A percentile compares a stretch with the other conserved stretches of the same genome.
Evolutionary conservation across 2,888 invertebrate genomes (phyloP).

Genomic region (Heterodera filipjevi): DNA sequence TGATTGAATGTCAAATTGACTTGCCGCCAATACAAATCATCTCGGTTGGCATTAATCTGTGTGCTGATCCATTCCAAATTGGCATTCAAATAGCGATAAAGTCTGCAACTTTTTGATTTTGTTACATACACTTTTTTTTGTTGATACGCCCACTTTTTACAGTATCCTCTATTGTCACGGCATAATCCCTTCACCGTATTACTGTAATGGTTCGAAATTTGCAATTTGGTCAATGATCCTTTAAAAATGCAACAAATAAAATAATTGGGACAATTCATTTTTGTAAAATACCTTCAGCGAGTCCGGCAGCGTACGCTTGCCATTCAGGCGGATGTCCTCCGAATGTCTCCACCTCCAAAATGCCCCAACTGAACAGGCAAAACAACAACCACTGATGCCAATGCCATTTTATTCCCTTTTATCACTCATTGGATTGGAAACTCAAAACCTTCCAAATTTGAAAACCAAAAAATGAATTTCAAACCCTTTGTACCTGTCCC

Average conservation of each 20-base stretch:
- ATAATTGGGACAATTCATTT: not conserved
- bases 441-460: too few relatives aligned
- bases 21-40: constrained; percentile 42
- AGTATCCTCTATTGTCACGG: constrained; percentile 49
- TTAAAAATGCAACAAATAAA: constrained; percentile 20
- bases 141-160: constrained; percentile 44
- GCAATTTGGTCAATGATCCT: constrained; percentile 59
- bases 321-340: constrained; percentile 47
- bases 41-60: constrained; percentile 46
- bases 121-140: not conserved
- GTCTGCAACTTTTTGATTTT: not conserved
- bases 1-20: constrained; percentile 57
- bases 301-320: constrained; percentile 63
- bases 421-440: too few relatives aligned
- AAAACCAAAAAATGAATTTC: too few relatives aligned
- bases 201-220: constrained; percentile 61
- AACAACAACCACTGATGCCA: constrained; percentile 17
- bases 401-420: too few relatives aligned
- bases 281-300: constrained; percentile 51
- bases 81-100: constrained; percentile 53
- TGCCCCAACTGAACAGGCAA: constrained; percentile 55
- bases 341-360: constrained; percentile 63
- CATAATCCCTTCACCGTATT: constrained; percentile 62
- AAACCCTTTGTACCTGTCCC: too few relatives aligned
- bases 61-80: constrained; percentile 59